Evolutionary conservation across 2,797 vertebrate genomes (phyloP).

Genomic region (Notoglanidium macrostoma): DNA sequence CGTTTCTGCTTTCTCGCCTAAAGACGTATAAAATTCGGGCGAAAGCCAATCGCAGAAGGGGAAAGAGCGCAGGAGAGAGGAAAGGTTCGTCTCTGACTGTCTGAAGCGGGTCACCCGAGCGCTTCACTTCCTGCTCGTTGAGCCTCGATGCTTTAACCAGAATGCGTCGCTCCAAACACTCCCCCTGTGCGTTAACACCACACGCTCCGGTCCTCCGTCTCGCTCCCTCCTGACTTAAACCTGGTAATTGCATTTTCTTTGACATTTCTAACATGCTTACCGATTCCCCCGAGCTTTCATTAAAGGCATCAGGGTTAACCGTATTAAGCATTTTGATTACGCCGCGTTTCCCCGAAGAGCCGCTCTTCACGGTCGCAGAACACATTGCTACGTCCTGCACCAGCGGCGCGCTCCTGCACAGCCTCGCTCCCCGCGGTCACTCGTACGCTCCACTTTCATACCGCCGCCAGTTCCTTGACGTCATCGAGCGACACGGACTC

Average conservation of each 20-base stretch:
- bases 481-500: neutral
- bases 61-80: neutral
- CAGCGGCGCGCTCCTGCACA: no score
- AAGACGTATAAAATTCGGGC: neutral
- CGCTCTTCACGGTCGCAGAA: neutral
- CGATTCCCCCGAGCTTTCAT: neutral
- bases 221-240: neutral
- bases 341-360: neutral
- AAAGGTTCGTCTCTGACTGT: no score
- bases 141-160: neutral
- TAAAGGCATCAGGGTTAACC: neutral
- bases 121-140: neutral
- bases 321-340: neutral
- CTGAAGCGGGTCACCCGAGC: conserved; percentile 14
- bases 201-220: neutral
- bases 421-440: neutral
- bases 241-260: neutral
- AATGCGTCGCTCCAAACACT: neutral
- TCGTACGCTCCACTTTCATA: neutral
- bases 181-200: neutral
- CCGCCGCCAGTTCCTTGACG: neutral
- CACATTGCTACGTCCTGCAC: neutral
- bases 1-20: neutral
- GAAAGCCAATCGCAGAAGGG: neutral
- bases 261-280: neutral